phyloP scores from a whole-genome alignment of 2,113 vertebrate species.

The Hepsetus odoe region DNA sequence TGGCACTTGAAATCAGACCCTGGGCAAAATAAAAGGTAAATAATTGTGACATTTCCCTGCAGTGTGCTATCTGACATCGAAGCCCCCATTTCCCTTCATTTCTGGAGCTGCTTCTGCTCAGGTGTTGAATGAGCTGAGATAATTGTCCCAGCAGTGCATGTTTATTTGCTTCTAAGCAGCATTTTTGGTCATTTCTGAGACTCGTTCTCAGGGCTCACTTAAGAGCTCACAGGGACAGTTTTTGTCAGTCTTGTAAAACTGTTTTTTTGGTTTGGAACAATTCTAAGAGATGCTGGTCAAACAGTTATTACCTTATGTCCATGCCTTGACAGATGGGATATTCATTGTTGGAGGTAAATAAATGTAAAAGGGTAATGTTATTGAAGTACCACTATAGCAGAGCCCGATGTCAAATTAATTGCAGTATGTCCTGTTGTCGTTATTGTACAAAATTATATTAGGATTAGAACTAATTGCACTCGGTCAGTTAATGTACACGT shows the following conservation, averaged over 20 bases:
- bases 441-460: background rate
- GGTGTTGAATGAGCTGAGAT: background rate
- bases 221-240: background rate
- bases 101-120: background rate
- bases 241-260: background rate
- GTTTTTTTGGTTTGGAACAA: background rate
- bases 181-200: background rate
- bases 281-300: background rate
- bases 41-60: conserved; percentile 57
- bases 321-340: background rate
- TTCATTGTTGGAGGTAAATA: background rate
- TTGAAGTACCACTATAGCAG: background rate
- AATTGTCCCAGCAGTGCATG: background rate
- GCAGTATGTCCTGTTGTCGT: no score
- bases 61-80: conserved; percentile 61
- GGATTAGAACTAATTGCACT: background rate
- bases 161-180: background rate
- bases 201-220: background rate
- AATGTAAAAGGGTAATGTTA: background rate
- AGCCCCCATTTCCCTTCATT: background rate
- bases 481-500: no score
- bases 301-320: background rate
- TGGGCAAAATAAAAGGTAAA: conserved; percentile 36
- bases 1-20: conserved; percentile 54
- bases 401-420: no score